Conservation (phyloP, 1,140 invertebrate species). For the Andrena cerasifolii region DNA sequence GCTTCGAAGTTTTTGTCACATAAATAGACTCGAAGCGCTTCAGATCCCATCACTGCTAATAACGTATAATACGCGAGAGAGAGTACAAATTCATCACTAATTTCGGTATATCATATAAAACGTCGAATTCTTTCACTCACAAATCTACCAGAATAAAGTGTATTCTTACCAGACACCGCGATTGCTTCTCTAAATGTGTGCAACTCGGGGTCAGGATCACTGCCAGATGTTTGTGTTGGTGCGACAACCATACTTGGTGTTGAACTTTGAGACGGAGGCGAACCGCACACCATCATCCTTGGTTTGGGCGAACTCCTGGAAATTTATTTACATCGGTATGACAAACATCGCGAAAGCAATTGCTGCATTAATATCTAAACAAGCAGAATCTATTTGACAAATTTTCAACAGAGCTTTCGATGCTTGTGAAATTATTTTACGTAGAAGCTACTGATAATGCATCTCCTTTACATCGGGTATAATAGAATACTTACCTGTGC, state of each 20-base stretch:
- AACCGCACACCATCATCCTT: conserved; percentile 81
- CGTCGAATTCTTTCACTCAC: too few species aligned
- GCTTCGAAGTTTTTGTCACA: too few species aligned
- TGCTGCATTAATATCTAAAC: conserved; percentile 10
- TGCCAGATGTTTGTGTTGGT: conserved; percentile 76
- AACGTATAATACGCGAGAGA: too few species aligned
- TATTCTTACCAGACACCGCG: conserved; percentile 82
- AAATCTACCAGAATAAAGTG: neutral
- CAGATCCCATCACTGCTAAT: too few species aligned
- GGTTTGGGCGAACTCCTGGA: conserved; percentile 83
- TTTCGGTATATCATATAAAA: too few species aligned
- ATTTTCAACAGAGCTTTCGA: neutral
- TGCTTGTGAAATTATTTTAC: conserved; percentile 3
- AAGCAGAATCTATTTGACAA: too few species aligned
- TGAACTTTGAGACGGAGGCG: conserved; percentile 81
- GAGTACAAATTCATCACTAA: too few species aligned
- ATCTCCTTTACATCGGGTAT: neutral
- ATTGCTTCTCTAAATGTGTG: conserved; percentile 91
- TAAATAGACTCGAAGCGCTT: too few species aligned
- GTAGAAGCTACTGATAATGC: neutral
- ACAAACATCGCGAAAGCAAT: conserved; percentile 12
- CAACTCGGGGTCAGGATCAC: conserved; percentile 84
- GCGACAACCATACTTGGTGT: conserved; percentile 79
- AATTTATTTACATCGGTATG: conserved; percentile 29
- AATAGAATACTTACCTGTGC: conserved; percentile 68